Conservation (phyloP, 2,888 invertebrate genomes). For the Drosophila tripunctata region DNA sequence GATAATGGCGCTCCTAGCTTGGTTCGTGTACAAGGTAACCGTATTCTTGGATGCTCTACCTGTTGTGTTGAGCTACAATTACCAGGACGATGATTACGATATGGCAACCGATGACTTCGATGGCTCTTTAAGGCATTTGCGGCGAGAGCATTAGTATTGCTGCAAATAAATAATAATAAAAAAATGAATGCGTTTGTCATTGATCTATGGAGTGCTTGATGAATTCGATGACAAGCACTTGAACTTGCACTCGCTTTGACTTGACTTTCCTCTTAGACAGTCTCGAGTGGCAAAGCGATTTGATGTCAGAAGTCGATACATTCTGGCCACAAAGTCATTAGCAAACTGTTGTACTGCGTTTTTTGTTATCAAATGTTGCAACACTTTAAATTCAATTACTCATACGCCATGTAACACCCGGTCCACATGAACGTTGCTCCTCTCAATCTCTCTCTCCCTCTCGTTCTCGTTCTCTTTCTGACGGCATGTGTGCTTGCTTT, state of each 20-base stretch:
- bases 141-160: conserved; percentile 1
- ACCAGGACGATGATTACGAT: conserved; percentile 41
- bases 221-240: conserved; percentile 22
- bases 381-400: conserved; percentile 62
- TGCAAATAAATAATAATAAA: background rate
- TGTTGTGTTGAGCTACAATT: conserved; percentile 1
- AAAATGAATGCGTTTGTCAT: conserved; percentile 23
- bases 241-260: conserved; percentile 8
- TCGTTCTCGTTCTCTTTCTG: no score
- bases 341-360: conserved; percentile 21
- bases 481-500: conserved; percentile 56
- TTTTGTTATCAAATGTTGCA: conserved; percentile 27
- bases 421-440: conserved; percentile 24
- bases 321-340: conserved; percentile 48
- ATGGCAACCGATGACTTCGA: conserved; percentile 22
- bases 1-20: conserved; percentile 52
- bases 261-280: conserved; percentile 53
- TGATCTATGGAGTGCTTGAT: conserved; percentile 39
- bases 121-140: background rate
- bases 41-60: conserved; percentile 31
- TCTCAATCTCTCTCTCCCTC: no score
- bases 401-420: conserved; percentile 35
- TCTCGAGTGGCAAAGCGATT: conserved; percentile 50
- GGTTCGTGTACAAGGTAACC: conserved; percentile 43
- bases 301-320: conserved; percentile 20